A percentile compares a stretch with the other conserved stretches of the same genome.
phyloP scores from a whole-genome alignment of 30 jellyfish, hydroid and myxozoan genomes.

The Catostylus mosaicus region DNA sequence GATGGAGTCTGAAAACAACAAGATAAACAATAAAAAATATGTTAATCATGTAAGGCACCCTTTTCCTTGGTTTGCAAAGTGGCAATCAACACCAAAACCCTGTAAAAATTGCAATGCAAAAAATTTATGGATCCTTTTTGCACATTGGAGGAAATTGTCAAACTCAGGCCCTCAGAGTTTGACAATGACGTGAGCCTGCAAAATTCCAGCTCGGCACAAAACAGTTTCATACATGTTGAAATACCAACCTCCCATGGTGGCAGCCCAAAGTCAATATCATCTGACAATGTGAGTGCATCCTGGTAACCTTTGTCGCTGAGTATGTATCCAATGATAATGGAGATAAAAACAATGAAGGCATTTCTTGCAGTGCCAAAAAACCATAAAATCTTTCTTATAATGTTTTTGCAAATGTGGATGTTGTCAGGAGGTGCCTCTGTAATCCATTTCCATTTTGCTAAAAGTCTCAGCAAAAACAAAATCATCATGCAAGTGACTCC shows the following conservation, averaged over 20 bases:
- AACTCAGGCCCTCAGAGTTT: too few species aligned
- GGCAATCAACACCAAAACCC: too few species aligned
- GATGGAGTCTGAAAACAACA: slow-evolving; percentile 68
- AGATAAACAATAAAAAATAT: too few species aligned
- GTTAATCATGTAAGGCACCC: too few species aligned
- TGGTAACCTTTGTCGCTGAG: slow-evolving; percentile 3
- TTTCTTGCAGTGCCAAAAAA: slow-evolving; percentile 80
- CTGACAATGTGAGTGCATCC: slow-evolving; percentile 61
- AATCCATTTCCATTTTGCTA: slow-evolving; percentile 46
- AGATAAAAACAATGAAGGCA: slow-evolving; percentile 70
- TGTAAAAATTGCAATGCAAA: too few species aligned
- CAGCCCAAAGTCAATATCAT: slow-evolving; percentile 67
- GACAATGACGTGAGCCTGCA: too few species aligned
- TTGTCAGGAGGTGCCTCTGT: slow-evolving; percentile 13
- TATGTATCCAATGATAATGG: slow-evolving; percentile 53
- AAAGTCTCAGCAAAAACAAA: slow-evolving; percentile 48
- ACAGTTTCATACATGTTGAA: too few species aligned
- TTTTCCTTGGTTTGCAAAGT: too few species aligned
- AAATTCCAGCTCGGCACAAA: too few species aligned
- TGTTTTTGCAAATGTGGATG: neutral
- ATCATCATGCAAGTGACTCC: slow-evolving; percentile 71
- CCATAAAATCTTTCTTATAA: slow-evolving; percentile 53
- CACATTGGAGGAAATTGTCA: too few species aligned
- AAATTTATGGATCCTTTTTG: too few species aligned
- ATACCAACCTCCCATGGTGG: slow-evolving; percentile 77